phyloP scores from a whole-genome alignment of 2,888 invertebrate species.

The Cactoblastis cactorum region DNA sequence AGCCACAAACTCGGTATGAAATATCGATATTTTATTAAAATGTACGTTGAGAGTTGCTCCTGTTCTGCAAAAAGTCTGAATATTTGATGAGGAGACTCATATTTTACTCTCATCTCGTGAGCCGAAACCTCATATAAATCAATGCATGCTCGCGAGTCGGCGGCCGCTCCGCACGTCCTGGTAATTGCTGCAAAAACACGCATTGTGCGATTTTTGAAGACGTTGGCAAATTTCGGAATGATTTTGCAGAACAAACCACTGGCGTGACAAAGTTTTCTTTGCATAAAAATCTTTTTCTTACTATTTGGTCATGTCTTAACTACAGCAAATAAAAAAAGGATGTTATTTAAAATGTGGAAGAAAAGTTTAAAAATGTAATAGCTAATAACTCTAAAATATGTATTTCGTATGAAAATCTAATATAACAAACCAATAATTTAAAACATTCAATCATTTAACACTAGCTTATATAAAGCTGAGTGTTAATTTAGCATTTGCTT shows the following conservation, averaged over 20 bases:
- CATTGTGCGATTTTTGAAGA: conserved; percentile 67
- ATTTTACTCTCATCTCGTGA: conserved; percentile 65
- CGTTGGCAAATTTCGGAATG: conserved; percentile 73
- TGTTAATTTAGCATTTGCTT: no score
- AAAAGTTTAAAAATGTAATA: no score
- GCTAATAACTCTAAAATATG: no score
- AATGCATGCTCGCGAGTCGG: conserved; percentile 65
- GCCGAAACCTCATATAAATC: conserved; percentile 71
- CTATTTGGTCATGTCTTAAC: no score
- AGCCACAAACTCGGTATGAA: conserved; percentile 57
- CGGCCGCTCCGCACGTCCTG: conserved; percentile 64
- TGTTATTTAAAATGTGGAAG: no score
- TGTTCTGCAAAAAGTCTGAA: conserved; percentile 64
- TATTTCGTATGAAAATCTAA: no score
- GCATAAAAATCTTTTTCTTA: conserved; percentile 12
- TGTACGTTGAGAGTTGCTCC: conserved; percentile 63
- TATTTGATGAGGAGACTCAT: conserved; percentile 71
- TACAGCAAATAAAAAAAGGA: no score
- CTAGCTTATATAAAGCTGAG: no score
- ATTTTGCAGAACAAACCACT: conserved; percentile 28
- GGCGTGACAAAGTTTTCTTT: conserved; percentile 15
- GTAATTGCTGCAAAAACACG: conserved; percentile 76
- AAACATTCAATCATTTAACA: no score
- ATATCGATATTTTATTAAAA: conserved; percentile 76
- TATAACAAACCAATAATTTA: no score